Evolutionary conservation across 2,888 invertebrate species (phyloP), one percentile per base, ranked within the genome.

Genomic region (Luffia ferchaultella): DNA sequence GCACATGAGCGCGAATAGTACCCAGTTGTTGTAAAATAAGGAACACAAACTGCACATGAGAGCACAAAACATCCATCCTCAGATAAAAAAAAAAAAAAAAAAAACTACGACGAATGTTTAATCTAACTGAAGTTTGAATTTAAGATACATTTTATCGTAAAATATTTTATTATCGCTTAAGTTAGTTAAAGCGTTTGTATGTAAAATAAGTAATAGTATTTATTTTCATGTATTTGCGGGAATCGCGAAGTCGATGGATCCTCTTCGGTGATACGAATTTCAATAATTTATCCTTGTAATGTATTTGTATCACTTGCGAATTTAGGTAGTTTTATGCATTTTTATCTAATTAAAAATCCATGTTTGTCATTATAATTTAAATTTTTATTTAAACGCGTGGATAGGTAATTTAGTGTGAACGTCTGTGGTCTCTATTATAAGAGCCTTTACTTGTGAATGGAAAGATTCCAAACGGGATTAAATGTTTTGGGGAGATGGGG

Each of bases 21-120:
- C 19, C 12, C 12, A 20, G 20, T 45, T 15, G 19, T n/a, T 46
- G 19, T 18, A n/a, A 20, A 20, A 2, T 16, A 43, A n/a, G 43
- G 48, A 16, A 16, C 48, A 42, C 42, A 42, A 77, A 50, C 44
- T 48, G 82, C 82, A 79, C 82, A 83, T 72, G 70, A 69, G 65
- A 79, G 82, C 83, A 83, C 83, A 82, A 83, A 83, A 73, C 79
- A 79, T 80, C 83, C 83, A 79, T 82, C 79, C 79, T 76, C 71
- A 70, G 69, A 76, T 61, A 75, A 63, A 67, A 76, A 42, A 30
- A 20, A 18, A n/a, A n/a, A n/a, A n/a, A n/a, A 40, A 40, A 16
- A 18, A 16, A 41, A 19, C 65, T 78, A 77, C 64, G 76, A 78
- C 76, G 75, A 72, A 77, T 77, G 78, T 80, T 80, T 77, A 76